phyloP scores from a whole-genome alignment of 2,113 vertebrate genomes.

The Sitta europaea region DNA sequence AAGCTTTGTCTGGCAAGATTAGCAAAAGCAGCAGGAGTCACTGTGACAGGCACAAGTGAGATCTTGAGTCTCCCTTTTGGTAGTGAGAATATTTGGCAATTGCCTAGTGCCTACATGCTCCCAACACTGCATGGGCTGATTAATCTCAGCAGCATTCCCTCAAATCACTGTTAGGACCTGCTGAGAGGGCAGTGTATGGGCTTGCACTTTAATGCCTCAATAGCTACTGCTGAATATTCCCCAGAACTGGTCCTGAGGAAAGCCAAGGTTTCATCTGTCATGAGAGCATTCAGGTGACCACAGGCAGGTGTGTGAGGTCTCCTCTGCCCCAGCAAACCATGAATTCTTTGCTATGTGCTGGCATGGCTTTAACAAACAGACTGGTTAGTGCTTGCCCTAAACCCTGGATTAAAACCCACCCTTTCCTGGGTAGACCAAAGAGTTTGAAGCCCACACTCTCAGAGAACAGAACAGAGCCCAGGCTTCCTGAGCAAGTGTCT shows the following conservation, averaged over 20 bases:
- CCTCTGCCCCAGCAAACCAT: background rate
- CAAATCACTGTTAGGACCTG: background rate
- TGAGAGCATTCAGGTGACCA: background rate
- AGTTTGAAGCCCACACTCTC: background rate
- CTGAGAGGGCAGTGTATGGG: background rate
- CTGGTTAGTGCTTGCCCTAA: background rate
- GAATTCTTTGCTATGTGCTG: background rate
- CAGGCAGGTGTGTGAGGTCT: background rate
- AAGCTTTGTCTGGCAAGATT: background rate
- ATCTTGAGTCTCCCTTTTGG: background rate
- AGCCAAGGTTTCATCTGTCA: background rate
- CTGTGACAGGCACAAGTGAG: background rate
- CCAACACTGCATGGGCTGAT: background rate
- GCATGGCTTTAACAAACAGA: background rate
- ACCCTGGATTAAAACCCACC: background rate
- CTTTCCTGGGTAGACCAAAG: background rate
- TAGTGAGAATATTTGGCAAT: background rate
- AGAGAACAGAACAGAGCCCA: background rate
- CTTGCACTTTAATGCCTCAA: background rate
- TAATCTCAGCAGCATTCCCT: background rate
- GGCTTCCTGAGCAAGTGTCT: background rate
- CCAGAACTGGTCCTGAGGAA: background rate
- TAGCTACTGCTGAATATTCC: background rate
- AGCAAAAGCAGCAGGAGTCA: background rate
- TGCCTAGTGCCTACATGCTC: background rate